phyloP scores from a whole-genome alignment of 2,113 vertebrate species.

The Sorex fumeus region DNA sequence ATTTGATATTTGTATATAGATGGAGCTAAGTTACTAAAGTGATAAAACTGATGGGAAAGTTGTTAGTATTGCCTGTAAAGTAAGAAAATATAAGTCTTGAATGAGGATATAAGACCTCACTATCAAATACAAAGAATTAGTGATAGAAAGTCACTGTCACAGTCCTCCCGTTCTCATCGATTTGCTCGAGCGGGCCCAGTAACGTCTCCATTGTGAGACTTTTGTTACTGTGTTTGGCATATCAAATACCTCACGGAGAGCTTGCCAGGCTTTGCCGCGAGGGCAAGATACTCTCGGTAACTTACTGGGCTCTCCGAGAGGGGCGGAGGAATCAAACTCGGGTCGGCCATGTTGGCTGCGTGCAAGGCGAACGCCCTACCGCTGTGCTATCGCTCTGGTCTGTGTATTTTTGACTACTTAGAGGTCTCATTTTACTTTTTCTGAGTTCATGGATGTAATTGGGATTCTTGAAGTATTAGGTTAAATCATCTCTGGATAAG shows the following conservation, averaged over 20 bases:
- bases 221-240: no score
- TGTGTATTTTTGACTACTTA: slow-evolving; percentile 44
- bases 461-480: slow-evolving; percentile 21
- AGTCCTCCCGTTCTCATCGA: no score
- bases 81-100: slow-evolving; percentile 1
- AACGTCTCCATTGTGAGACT: no score
- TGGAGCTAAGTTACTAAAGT: neutral
- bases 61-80: neutral
- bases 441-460: slow-evolving; percentile 1
- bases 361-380: no score
- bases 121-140: neutral
- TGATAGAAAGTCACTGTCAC: neutral
- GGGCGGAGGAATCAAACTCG: no score
- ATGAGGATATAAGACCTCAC: neutral
- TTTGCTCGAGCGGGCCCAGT: no score
- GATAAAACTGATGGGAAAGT: slow-evolving; percentile 2
- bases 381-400: no score
- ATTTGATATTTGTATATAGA: neutral
- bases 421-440: neutral
- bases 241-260: no score
- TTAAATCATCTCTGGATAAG: neutral
- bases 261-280: no score
- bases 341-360: no score
- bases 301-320: no score
- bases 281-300: no score